A percentile compares a stretch with the other conserved stretches of the same genome.
Conservation (phyloP, 53 echinoderm and acorn worm species). For the Temnopleurus reevesii region DNA sequence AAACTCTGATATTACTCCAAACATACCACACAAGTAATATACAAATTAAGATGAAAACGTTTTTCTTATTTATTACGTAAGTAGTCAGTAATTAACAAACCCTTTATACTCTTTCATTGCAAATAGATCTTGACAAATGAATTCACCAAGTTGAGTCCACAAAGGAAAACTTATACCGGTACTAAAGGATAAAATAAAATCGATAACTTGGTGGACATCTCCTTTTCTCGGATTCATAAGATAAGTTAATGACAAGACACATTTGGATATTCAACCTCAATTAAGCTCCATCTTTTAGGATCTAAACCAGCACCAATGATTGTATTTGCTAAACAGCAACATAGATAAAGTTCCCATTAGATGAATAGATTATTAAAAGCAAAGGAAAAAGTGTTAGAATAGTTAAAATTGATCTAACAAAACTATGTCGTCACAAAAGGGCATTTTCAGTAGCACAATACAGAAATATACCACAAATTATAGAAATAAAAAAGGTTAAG, state of each 20-base stretch:
- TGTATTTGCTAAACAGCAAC: background rate
- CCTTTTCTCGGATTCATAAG: background rate
- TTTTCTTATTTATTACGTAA: conserved; percentile 31
- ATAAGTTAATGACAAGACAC: background rate
- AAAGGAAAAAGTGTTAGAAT: too few relatives aligned
- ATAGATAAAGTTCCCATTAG: background rate
- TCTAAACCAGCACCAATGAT: conserved; percentile 18
- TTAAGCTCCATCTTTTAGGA: too few relatives aligned
- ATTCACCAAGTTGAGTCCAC: background rate
- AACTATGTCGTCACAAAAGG: background rate
- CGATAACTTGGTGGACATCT: background rate
- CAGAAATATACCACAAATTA: background rate
- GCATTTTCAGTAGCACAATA: background rate
- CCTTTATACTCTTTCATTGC: background rate
- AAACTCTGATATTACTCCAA: too few relatives aligned
- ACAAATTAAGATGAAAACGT: background rate
- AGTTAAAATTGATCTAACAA: background rate
- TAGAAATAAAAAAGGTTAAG: background rate
- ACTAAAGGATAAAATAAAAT: background rate
- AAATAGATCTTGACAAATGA: background rate
- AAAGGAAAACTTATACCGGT: background rate
- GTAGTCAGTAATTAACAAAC: conserved; percentile 13
- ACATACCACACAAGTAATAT: background rate
- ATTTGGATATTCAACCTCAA: background rate
- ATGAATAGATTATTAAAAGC: background rate